A percentile compares a stretch with the other conserved stretches of the same genome.
phyloP scores from a whole-genome alignment of 2,888 invertebrate species.

The Idaea dimidiata region DNA sequence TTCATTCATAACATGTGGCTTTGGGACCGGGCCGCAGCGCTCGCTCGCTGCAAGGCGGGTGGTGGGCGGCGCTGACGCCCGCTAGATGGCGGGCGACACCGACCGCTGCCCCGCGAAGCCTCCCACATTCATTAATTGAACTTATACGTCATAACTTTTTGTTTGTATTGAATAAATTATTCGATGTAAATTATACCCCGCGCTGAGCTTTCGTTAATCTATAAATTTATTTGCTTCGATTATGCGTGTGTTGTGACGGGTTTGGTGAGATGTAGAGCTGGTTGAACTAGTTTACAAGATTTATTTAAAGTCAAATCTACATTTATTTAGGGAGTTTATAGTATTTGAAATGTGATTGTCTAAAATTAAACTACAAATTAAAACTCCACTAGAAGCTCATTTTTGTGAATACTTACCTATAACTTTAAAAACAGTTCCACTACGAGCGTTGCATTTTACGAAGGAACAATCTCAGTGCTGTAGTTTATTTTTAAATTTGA shows the following conservation, averaged over 20 bases:
- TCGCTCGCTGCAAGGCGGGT: conserved; percentile 34
- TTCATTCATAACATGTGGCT: conserved; percentile 79
- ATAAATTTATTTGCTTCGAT: conserved; percentile 23
- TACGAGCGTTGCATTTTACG: too few species aligned
- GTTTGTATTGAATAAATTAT: conserved; percentile 54
- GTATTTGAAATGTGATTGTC: background rate
- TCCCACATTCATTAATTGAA: conserved; percentile 76
- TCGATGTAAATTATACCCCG: conserved; percentile 35
- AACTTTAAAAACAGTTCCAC: too few species aligned
- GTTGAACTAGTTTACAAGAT: conserved; percentile 12
- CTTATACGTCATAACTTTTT: conserved; percentile 72
- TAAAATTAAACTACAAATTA: background rate
- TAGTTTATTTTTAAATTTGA: too few species aligned
- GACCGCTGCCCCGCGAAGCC: conserved; percentile 68
- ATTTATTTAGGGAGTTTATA: background rate
- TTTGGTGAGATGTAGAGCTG: conserved; percentile 22
- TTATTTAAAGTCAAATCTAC: background rate
- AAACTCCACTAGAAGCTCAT: too few species aligned
- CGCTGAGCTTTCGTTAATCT: conserved; percentile 35
- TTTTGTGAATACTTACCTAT: too few species aligned
- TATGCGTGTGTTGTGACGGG: conserved; percentile 18
- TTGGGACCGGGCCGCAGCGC: conserved; percentile 38
- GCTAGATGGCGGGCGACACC: conserved; percentile 70
- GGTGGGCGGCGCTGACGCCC: conserved; percentile 71
- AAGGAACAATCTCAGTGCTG: too few species aligned